Percentiles rank a stretch among this genome's conserved stretches.
phyloP scores from a whole-genome alignment of 2,797 vertebrate genomes.

The Anguilla megastoma region DNA sequence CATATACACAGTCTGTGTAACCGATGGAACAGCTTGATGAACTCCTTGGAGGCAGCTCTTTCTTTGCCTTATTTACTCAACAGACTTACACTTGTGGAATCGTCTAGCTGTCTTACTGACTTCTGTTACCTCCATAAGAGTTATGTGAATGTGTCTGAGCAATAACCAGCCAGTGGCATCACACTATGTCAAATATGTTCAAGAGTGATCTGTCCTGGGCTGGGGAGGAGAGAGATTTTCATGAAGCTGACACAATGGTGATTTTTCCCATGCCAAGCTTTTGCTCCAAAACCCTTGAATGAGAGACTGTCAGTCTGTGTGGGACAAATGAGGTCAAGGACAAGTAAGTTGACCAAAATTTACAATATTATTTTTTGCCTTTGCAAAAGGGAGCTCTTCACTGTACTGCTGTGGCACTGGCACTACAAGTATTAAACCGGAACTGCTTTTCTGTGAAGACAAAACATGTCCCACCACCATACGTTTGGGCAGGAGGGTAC shows the following conservation, averaged over 20 bases:
- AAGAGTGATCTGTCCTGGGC: neutral
- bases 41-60: conserved; percentile 68
- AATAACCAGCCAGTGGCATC: conserved; percentile 24
- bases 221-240: neutral
- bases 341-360: conserved; percentile 6
- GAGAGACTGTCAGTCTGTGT: conserved; percentile 1
- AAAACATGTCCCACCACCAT: neutral
- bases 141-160: conserved; percentile 23
- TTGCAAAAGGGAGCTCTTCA: conserved; percentile 9
- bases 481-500: neutral
- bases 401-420: conserved; percentile 16
- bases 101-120: conserved; percentile 21
- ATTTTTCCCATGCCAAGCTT: neutral
- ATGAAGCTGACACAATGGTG: neutral
- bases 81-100: conserved; percentile 40
- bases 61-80: conserved; percentile 72
- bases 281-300: conserved; percentile 22
- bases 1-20: conserved; percentile 79
- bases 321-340: neutral
- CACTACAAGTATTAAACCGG: neutral
- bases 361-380: neutral
- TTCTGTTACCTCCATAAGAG: conserved; percentile 17
- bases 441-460: neutral
- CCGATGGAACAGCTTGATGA: conserved; percentile 68
- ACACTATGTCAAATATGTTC: neutral